Percentiles rank a stretch among this genome's conserved stretches.
phyloP scores from a whole-genome alignment of 2,888 invertebrate genomes.

The Drosophila kuntzei region DNA sequence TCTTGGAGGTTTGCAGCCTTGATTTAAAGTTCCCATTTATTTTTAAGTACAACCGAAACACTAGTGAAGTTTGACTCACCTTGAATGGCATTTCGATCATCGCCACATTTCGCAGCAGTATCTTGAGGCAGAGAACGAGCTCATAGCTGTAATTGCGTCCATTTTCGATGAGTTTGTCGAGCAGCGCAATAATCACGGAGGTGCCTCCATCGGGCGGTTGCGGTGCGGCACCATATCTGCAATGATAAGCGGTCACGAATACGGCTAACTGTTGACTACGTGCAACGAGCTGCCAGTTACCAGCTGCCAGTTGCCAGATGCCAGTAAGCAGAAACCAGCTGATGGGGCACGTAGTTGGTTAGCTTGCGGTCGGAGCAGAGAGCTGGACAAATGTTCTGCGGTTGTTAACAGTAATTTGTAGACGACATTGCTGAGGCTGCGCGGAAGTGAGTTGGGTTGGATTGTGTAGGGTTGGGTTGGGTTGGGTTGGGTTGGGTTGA shows the following conservation, averaged over 20 bases:
- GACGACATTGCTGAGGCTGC: conserved; percentile 50
- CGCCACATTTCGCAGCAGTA: conserved; percentile 89
- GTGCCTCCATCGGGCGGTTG: conserved; percentile 87
- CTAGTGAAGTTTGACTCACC: conserved; percentile 67
- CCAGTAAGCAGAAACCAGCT: conserved; percentile 4
- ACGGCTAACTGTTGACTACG: conserved; percentile 58
- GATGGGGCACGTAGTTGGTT: conserved; percentile 71
- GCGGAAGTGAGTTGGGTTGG: conserved; percentile 22
- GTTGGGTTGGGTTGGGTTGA: background rate
- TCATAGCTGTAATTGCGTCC: conserved; percentile 90
- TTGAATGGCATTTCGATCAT: conserved; percentile 86
- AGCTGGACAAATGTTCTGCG: conserved; percentile 52
- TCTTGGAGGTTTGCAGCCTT: too few species aligned
- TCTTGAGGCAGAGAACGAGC: conserved; percentile 89
- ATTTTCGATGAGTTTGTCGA: conserved; percentile 88
- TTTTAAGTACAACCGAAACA: background rate
- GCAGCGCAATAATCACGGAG: conserved; percentile 88
- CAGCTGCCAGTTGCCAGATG: conserved; percentile 2
- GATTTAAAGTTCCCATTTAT: too few species aligned
- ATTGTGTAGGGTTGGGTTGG: background rate
- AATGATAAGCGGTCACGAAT: conserved; percentile 58
- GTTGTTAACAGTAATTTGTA: conserved; percentile 66
- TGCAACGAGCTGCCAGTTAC: conserved; percentile 47
- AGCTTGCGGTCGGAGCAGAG: conserved; percentile 58
- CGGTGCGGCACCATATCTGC: conserved; percentile 89